These are phyloP conservation scores for Bubo bubo DNA, from an alignment of 2,113 vertebrate genomes.

Conservation along the genomic window DNA sequence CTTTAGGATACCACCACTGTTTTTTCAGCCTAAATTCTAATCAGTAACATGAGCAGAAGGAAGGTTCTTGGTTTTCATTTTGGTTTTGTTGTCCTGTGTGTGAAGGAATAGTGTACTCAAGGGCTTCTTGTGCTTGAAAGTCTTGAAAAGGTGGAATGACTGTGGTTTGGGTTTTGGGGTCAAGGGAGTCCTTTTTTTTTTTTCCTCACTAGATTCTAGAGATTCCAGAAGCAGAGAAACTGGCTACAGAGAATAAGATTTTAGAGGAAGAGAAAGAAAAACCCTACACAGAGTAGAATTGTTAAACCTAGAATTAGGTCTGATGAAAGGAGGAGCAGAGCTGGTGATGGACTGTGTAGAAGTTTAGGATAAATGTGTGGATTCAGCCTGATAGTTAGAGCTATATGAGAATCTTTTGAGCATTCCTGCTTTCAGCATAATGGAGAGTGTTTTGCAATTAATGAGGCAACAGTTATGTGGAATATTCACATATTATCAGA, in stretches of 20 bases:
- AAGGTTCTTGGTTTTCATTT: background rate
- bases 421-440: background rate
- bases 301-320: background rate
- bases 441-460: background rate
- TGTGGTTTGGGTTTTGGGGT: background rate
- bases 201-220: background rate
- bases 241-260: background rate
- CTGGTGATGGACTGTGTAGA: background rate
- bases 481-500: background rate
- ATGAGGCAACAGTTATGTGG: background rate
- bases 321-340: background rate
- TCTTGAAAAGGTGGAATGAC: background rate
- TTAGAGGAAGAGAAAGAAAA: background rate
- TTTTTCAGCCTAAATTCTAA: background rate
- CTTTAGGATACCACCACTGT: background rate
- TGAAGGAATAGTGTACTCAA: background rate
- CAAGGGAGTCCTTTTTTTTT: accelerated
- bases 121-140: background rate
- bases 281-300: accelerated
- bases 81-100: background rate
- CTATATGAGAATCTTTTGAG: background rate
- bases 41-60: background rate
- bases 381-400: background rate
- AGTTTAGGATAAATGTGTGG: background rate
- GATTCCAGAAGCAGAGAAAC: background rate